Percentiles rank a stretch among this genome's conserved stretches.
Conservation (phyloP, 2,888 invertebrate species). For the Platynereis dumerilii region DNA sequence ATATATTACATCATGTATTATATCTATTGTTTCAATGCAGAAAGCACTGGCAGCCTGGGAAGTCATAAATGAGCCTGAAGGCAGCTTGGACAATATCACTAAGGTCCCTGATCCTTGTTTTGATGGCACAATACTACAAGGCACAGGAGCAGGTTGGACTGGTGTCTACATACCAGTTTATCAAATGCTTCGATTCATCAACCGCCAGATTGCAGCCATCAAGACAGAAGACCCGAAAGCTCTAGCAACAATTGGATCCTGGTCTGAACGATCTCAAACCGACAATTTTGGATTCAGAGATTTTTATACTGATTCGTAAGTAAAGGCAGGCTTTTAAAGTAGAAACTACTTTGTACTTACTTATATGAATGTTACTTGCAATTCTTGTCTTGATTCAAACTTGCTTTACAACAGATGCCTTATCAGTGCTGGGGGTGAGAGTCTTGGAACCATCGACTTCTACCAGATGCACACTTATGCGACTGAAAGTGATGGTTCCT, state of each 20-base stretch:
- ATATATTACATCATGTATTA: too few relatives aligned
- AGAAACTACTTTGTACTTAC: neutral
- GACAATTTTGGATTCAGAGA: constrained; percentile 37
- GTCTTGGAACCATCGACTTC: constrained; percentile 40
- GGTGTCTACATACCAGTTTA: constrained; percentile 41
- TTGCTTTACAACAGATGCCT: too few relatives aligned
- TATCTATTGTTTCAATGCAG: too few relatives aligned
- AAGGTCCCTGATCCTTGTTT: constrained; percentile 41
- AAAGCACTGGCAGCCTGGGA: constrained; percentile 54
- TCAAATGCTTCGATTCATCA: constrained; percentile 44
- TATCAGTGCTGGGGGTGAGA: constrained; percentile 36
- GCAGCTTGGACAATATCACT: constrained; percentile 39
- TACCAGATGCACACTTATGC: constrained; percentile 42
- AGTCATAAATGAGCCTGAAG: constrained; percentile 53
- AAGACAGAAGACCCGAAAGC: constrained; percentile 37
- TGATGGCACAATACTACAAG: constrained; percentile 42
- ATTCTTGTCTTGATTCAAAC: too few relatives aligned
- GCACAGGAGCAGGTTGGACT: constrained; percentile 51
- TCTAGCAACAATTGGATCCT: constrained; percentile 41
- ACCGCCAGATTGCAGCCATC: constrained; percentile 44
- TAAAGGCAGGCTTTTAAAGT: neutral
- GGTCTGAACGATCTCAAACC: constrained; percentile 38
- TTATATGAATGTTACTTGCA: too few relatives aligned
- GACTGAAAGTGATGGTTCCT: constrained; percentile 29
- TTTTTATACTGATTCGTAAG: constrained; percentile 38